Percentiles rank a stretch among this genome's conserved stretches.
Conservation (phyloP, 2,797 vertebrate species). For the Melanotaenia boesemani region DNA sequence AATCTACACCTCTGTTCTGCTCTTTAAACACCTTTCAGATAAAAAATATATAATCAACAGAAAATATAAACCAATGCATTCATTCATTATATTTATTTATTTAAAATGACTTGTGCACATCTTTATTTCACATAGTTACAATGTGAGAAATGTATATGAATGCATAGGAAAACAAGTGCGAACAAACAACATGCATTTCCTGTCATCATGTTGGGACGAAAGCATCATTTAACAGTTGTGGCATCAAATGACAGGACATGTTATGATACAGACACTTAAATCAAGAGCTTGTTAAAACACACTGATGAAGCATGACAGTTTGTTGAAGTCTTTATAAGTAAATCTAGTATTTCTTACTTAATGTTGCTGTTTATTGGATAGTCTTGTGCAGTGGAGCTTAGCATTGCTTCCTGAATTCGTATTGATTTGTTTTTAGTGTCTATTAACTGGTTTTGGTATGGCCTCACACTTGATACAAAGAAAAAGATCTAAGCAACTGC, state of each 20-base stretch:
- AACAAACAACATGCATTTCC: constrained; percentile 11
- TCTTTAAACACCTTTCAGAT: neutral
- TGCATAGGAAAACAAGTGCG: neutral
- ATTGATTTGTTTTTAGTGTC: constrained; percentile 29
- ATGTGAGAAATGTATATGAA: neutral
- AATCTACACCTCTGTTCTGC: neutral
- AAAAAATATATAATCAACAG: neutral
- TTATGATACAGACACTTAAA: constrained; percentile 69
- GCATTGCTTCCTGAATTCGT: constrained; percentile 18
- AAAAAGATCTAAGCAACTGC: neutral
- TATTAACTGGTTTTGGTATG: constrained; percentile 19
- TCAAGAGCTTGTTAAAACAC: constrained; percentile 72
- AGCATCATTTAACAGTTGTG: constrained; percentile 67
- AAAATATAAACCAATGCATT: neutral
- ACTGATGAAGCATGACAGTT: constrained; percentile 59
- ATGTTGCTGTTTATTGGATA: constrained; percentile 50
- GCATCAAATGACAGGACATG: constrained; percentile 64
- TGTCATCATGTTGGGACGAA: constrained; percentile 50
- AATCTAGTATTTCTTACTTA: constrained; percentile 33
- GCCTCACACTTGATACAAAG: constrained; percentile 3
- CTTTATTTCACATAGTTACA: constrained; percentile 4
- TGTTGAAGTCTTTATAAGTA: constrained; percentile 57
- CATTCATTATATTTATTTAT: neutral
- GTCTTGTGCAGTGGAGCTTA: constrained; percentile 51
- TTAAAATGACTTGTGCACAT: neutral